Percentiles rank a stretch among this genome's conserved stretches.
phyloP scores from a whole-genome alignment of 2,113 vertebrate species.

The Neodontobutis hainanensis region DNA sequence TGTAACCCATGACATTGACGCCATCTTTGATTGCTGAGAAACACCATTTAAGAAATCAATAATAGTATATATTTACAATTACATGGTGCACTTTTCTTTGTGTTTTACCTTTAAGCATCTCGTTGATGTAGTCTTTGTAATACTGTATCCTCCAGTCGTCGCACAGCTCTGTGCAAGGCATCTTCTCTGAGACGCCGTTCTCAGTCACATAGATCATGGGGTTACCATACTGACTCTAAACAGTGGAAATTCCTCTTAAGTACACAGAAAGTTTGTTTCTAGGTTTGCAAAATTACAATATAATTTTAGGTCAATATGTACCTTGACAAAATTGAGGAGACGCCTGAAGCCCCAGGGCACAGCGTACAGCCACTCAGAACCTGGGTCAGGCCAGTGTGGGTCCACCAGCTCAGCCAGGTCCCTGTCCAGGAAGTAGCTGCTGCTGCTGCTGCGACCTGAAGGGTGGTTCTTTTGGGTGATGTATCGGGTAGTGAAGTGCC shows the following conservation, averaged over 20 bases:
- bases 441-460: constrained; percentile 66
- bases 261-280: background rate
- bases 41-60: constrained; percentile 2
- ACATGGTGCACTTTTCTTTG: background rate
- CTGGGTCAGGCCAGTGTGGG: constrained; percentile 87
- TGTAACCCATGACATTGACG: constrained; percentile 88
- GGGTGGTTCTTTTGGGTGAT: constrained; percentile 84
- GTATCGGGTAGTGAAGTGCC: constrained; percentile 90
- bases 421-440: constrained; percentile 85
- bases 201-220: constrained; percentile 90
- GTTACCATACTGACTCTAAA: constrained; percentile 91
- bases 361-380: constrained; percentile 86
- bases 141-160: constrained; percentile 92
- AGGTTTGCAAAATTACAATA: background rate
- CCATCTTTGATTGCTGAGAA: constrained; percentile 89
- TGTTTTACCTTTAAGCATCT: constrained; percentile 91
- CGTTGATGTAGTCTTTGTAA: constrained; percentile 89
- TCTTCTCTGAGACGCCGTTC: constrained; percentile 89
- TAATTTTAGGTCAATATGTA: constrained; percentile 45
- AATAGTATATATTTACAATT: background rate
- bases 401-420: constrained; percentile 89
- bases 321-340: constrained; percentile 93
- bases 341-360: constrained; percentile 93
- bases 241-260: constrained; percentile 14
- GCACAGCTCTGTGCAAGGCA: constrained; percentile 84